Percentiles rank a stretch among this genome's conserved stretches.
These are phyloP conservation scores for Centropus bengalensis DNA, from an alignment of 2,113 vertebrate species.

Conservation along the genomic window DNA sequence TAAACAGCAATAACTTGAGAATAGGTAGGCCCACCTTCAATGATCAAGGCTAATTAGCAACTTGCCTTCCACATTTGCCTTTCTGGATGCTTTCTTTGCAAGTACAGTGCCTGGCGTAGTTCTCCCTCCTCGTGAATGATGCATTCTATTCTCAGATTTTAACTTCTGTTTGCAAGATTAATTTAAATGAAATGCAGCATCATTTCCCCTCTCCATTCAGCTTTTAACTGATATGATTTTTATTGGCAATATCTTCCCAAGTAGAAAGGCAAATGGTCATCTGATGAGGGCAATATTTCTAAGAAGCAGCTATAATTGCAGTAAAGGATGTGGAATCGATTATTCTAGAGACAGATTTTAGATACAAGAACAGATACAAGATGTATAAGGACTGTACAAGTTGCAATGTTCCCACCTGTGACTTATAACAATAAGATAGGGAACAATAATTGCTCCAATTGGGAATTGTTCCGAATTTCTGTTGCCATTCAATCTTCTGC, in stretches of 20 bases:
- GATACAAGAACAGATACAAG: neutral
- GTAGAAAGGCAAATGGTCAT: neutral
- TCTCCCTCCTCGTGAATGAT: neutral
- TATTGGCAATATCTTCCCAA: neutral
- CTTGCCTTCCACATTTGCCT: neutral
- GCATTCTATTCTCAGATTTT: neutral
- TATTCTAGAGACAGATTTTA: constrained; percentile 9
- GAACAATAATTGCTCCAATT: neutral
- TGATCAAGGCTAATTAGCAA: neutral
- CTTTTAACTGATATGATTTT: neutral
- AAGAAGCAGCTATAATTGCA: constrained; percentile 2
- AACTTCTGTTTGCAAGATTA: neutral
- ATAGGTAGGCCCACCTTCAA: neutral
- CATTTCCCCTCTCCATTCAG: neutral
- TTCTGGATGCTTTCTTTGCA: neutral
- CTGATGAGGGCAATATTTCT: constrained; percentile 13
- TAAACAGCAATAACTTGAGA: neutral
- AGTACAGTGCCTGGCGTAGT: neutral
- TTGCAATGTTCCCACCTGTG: neutral
- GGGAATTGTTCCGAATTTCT: neutral
- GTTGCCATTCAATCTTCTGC: neutral
- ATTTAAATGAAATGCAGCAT: neutral
- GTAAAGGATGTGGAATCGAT: constrained; percentile 8
- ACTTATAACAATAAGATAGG: neutral
- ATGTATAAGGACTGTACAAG: neutral